Base-by-base conservation (phyloP, 1,140 invertebrate genomes). In the Trissolcus basalis region DNA sequence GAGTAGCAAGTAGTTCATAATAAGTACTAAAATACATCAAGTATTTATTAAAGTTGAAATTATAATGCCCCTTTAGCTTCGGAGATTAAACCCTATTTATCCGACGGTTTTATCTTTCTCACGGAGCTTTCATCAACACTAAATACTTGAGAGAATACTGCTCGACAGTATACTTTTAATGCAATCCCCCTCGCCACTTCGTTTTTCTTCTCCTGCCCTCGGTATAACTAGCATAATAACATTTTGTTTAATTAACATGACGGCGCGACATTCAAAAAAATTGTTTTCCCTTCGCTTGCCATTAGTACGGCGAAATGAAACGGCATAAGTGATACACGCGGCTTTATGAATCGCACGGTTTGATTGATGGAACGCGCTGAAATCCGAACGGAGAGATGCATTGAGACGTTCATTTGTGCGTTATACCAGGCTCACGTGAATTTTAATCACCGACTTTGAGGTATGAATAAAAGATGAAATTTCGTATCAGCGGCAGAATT, bases 71-170 rank as follows among this genome's bases (percentile, higher is more conserved):
- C 49, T 67, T 68, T 51, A 74, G 51, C 44, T 67, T 56, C 10
- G 35, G 43, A 67, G 61, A 74, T 68, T 67, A 74, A 74, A 11
- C 47, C 51, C 63, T 69, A 69, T 64, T 69, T 64, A 75, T 69
- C 64, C 53, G 41, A 64, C 64, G 72, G 48, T 64, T 75, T 75
- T 54, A 69, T 69, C 64, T 69, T 75, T 75, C 72, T 68, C 72
- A 75, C 72, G 72, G 54, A 69, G 64, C 64, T 75, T 75, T 75
- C 58, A 75, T 68, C 64, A 68, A 68, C 63, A 67, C 61, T 67
- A 67, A 50, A 73, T 65, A 63, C 71, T 68, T 58, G 63, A 63
- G 51, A 68, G 64, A 63, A 68, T 48, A 35, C 48, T 75, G 64
- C 72, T 69, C 54, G 58, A 60, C 53, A 69, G 59, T 75, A 69